Base-by-base conservation (phyloP, 2,888 invertebrate species). In the Coenonympha glycerion region DNA sequence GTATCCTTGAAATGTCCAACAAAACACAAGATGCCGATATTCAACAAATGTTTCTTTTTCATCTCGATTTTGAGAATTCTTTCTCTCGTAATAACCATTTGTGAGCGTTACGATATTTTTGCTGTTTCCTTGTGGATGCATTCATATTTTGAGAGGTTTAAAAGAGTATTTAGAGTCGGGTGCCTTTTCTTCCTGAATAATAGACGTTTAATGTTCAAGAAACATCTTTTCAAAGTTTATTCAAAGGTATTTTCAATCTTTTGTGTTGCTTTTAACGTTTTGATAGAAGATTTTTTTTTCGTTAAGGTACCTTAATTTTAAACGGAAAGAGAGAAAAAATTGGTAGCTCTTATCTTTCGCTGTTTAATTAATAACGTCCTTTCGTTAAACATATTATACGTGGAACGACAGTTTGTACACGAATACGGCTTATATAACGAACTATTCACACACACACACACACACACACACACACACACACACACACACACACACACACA, bases 51-150 rank as follows among this genome's bases (percentile, higher is more conserved):
- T 42, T 49, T 33, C 49, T 53, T 49, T 53, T 49, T 49, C 53
- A 53, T 53, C 51, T 47, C 28, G 49, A 60, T 62, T 62, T 63
- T 57, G 50, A 59, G 57, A 59, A 60, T 56, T 60, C 63, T 13
- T 42, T 44, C 42, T 60, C 60, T 56, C 54, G 62, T 60, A n/a
- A n/a, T n/a, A 67, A n/a, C 44, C 18, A 22, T 44, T 44, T 31
- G 31, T 5, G 44, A 44, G 42, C 19, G 21, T 31, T 21, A 44
- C 31, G 45, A 46, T 46, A 51, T 51, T 45, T 51, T 51, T 34
- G 50, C 51, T 37, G 40, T 51, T 34, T 51, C 40, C 40, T 41
- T 9, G 33, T 26, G 50, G 46, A 40, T 51, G 50, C 50, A 51
- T 31, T 28, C 46, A 39, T 33, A 33, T 26, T 46, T 34, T 46